Evolutionary conservation across 2,113 vertebrate species (phyloP), one percentile per base, ranked within the genome.

Genomic region (Geothlypis trichas): DNA sequence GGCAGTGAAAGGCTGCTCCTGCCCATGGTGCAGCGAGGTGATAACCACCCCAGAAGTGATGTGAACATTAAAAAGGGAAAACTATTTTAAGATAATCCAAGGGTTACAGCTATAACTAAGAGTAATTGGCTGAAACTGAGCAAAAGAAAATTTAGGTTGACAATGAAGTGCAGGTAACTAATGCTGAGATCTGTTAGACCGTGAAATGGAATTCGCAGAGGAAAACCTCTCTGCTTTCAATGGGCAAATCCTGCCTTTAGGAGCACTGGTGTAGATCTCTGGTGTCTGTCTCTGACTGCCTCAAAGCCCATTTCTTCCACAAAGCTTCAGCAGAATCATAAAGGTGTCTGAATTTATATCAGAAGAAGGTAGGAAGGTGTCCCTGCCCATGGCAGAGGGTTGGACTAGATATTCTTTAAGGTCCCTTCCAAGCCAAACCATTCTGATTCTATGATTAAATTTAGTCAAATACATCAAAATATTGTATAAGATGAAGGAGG

Each of bases 61-160:
- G 58, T 39, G 87, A 67, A 67, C 87, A 55, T 84, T 87, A 77
- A 46, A 91, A 66, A 95, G 59, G 55, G 69, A 27, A 78, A 89
- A 71, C 73, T 80, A 42, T 89, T 94, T 94, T 66, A 74, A 87
- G 61, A 55, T 84, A 77, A 95, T 91, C 42, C 87, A 59, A 81
- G 33, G 77, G 69, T 84, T 87, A 46, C 10, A 79, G 78, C 88
- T 67, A 11, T 86, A 89, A 90, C 72, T 66, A 81, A 90, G 91
- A 95, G 80, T 91, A 96, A 96, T 89, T 89, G 91, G 87, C 93
- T 94, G 89, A 96, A 94, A 91, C 76, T 49, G 89, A 93, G 93
- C 65, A 84, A 93, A 89, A 65, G 92, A 75, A 87, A 77, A 87
- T 89, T 51, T 84, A 78, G 92, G 84, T 28, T 95, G 93, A 84